phyloP scores from a whole-genome alignment of 2,113 vertebrate genomes.

The Oreochromis aureus region DNA sequence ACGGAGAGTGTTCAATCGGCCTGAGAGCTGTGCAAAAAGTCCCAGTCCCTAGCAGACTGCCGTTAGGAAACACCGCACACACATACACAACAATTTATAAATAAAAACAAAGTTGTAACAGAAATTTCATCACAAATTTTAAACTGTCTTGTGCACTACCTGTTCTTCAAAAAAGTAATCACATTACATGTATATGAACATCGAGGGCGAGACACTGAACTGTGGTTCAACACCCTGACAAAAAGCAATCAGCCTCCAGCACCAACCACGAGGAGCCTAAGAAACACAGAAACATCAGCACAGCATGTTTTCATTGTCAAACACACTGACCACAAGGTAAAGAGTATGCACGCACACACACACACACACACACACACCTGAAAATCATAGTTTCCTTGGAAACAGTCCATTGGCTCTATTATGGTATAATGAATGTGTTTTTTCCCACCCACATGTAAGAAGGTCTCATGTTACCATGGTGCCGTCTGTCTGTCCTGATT shows the following conservation, averaged over 20 bases:
- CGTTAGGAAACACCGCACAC: neutral
- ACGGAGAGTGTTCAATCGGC: accelerated
- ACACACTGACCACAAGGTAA: neutral
- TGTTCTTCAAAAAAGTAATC: neutral
- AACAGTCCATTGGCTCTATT: constrained; percentile 58
- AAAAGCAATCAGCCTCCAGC: neutral
- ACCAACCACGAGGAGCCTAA: neutral
- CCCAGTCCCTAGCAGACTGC: accelerated
- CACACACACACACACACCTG: constrained; percentile 26
- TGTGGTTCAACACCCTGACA: neutral
- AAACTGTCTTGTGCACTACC: neutral
- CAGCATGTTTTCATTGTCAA: constrained; percentile 11
- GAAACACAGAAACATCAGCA: neutral
- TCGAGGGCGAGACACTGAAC: neutral
- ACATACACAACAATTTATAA: neutral
- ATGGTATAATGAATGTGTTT: constrained; percentile 49
- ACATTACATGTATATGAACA: neutral
- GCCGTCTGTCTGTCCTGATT: constrained; percentile 32
- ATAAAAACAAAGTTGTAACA: neutral
- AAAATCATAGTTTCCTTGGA: constrained; percentile 65
- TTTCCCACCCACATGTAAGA: constrained; percentile 50
- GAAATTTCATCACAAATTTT: neutral
- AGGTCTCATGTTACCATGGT: constrained; percentile 64
- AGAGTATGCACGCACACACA: neutral
- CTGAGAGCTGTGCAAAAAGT: neutral